Percentiles rank a stretch among this genome's conserved stretches.
These are phyloP conservation scores for Sebastes aleutianus DNA, from an alignment of 2,797 vertebrate genomes.

Conservation along the genomic window DNA sequence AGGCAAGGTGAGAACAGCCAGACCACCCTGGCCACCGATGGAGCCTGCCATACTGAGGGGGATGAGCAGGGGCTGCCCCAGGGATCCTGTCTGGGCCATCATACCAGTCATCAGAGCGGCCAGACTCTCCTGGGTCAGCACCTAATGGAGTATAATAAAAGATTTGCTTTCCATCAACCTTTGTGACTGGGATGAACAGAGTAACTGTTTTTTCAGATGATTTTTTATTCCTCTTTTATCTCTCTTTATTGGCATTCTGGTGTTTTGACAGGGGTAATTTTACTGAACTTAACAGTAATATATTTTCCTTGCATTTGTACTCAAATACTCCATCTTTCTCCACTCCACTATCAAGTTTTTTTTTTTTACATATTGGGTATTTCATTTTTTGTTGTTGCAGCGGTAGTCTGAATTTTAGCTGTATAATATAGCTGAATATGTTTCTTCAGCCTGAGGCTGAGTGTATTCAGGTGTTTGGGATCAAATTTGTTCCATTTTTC, in stretches of 20 bases:
- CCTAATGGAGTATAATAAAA: constrained; percentile 67
- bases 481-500: constrained; percentile 8
- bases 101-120: constrained; percentile 96
- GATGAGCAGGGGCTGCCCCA: constrained; percentile 96
- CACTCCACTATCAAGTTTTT: background rate
- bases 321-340: background rate
- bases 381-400: background rate
- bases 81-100: constrained; percentile 93
- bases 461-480: background rate
- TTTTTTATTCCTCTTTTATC: background rate
- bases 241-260: background rate
- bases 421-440: background rate
- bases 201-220: background rate
- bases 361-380: background rate
- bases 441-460: constrained; percentile 1
- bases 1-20: constrained; percentile 94
- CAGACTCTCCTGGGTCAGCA: constrained; percentile 97
- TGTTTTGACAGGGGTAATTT: background rate
- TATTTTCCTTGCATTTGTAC: background rate
- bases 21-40: constrained; percentile 90
- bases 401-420: background rate
- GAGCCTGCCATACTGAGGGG: constrained; percentile 95
- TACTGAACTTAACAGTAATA: background rate
- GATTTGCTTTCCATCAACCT: background rate
- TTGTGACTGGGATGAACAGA: background rate